These are phyloP conservation scores for Trochalopteron elliotii DNA, from an alignment of 2,113 vertebrate genomes.

Conservation along the genomic window DNA sequence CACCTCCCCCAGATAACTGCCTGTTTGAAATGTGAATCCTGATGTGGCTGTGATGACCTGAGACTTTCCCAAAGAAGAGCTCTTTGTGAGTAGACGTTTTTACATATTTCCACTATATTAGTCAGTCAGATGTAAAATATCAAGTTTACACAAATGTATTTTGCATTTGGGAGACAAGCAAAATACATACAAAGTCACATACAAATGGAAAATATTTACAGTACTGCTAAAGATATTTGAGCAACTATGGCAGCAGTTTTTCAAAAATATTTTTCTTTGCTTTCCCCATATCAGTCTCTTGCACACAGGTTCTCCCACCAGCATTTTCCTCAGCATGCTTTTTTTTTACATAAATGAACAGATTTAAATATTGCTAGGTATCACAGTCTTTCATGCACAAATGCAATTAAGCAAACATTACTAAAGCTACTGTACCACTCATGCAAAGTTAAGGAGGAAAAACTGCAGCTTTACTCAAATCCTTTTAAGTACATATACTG, in stretches of 20 bases:
- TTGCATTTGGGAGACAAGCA: background rate
- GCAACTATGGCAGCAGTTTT: background rate
- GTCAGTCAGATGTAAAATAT: background rate
- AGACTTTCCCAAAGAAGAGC: background rate
- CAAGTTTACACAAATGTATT: background rate
- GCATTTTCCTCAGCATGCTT: background rate
- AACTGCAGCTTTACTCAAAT: background rate
- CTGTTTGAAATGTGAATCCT: background rate
- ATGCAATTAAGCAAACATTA: background rate
- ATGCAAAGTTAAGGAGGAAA: background rate
- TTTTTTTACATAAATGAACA: background rate
- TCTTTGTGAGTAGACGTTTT: background rate
- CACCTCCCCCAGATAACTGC: background rate
- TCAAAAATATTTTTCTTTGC: background rate
- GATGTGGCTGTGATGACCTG: background rate
- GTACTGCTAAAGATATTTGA: background rate
- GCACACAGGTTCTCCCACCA: background rate
- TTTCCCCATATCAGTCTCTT: background rate
- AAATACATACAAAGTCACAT: background rate
- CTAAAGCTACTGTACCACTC: background rate
- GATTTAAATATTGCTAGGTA: background rate
- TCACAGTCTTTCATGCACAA: background rate
- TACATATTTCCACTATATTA: background rate
- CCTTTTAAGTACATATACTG: background rate
- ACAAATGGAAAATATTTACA: background rate